Base-by-base conservation (phyloP, 1,140 invertebrate species). In the Venturia canescens region DNA sequence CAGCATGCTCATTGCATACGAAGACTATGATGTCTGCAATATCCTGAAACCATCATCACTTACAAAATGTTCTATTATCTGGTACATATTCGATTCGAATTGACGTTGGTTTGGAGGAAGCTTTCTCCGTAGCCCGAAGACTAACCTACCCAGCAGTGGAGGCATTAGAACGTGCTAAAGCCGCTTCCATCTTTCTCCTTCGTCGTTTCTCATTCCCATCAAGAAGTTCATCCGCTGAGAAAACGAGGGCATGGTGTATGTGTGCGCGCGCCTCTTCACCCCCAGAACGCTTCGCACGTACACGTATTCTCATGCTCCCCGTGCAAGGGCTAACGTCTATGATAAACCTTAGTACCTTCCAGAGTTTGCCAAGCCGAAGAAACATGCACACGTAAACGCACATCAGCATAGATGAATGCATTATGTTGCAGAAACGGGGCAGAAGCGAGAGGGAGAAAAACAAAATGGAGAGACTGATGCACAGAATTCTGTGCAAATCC, bases 151-250 rank as follows among this genome's bases (percentile, higher is more conserved):
- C 31, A 69, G 13, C 1, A 69, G 13, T 1, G 27, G 0, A 31
- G n/a, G 29, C 60, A 63, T 63, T 63, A 31, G 26, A 31, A 69
- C 27, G 66, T 69, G 27, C 66, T 69, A 63, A 63, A 63, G 60
- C 60, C 60, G 11, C 23, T 26, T 26, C 11, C n/a, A 7, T 63
- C 60, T 23, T 23, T 63, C 23, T 26, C 60, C 66, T 69, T 69
- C 27, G 66, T 69, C 66, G 66, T 31, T n/a, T 31, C 66, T 69
- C 66, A 69, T 69, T 69, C 66, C 21, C 66, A 69, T 69, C 66
- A 69, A 31, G 29, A 69, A 69, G 27, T 69, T 69, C 29, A 29
- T 29, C 66, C 29, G 13, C 27, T 69, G 29, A 69, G 66, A 69
- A 69, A 69, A 69, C 21, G 66, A 69, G 66, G 66, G 29, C 66